phyloP scores from a whole-genome alignment of 2,888 invertebrate genomes.

The Hermodice carunculata region DNA sequence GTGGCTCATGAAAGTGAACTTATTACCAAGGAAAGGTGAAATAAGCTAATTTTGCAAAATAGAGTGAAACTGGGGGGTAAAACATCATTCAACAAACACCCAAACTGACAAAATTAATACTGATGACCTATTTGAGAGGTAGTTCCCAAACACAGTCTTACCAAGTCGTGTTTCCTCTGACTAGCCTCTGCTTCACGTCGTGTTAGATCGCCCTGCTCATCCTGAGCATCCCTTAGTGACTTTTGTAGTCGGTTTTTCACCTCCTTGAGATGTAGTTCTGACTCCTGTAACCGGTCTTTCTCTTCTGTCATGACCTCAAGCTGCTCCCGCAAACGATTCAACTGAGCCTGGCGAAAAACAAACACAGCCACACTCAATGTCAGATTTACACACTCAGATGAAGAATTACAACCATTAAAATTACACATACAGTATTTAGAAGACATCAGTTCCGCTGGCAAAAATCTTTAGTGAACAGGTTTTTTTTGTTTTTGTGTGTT shows the following conservation, averaged over 20 bases:
- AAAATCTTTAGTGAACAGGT: no score
- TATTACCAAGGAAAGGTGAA: no score
- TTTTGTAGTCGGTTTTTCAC: constrained; percentile 80
- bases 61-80: no score
- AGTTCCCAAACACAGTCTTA: constrained; percentile 47
- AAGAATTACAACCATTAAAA: neutral
- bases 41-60: no score
- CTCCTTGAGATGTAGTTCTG: constrained; percentile 83
- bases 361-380: neutral
- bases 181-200: constrained; percentile 82
- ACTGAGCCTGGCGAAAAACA: constrained; percentile 72
- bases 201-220: constrained; percentile 80
- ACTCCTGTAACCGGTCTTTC: constrained; percentile 65
- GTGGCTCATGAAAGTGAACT: no score
- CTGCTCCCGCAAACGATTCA: constrained; percentile 79
- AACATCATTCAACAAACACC: no score
- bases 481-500: no score
- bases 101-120: no score
- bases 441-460: no score
- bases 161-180: constrained; percentile 82
- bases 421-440: no score
- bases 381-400: neutral
- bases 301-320: constrained; percentile 82
- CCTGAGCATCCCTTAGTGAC: constrained; percentile 79
- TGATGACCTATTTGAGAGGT: no score